Evolutionary conservation across 2,113 vertebrate genomes (phyloP), one percentile per base, ranked within the genome.

Genomic region (Monopterus albus): DNA sequence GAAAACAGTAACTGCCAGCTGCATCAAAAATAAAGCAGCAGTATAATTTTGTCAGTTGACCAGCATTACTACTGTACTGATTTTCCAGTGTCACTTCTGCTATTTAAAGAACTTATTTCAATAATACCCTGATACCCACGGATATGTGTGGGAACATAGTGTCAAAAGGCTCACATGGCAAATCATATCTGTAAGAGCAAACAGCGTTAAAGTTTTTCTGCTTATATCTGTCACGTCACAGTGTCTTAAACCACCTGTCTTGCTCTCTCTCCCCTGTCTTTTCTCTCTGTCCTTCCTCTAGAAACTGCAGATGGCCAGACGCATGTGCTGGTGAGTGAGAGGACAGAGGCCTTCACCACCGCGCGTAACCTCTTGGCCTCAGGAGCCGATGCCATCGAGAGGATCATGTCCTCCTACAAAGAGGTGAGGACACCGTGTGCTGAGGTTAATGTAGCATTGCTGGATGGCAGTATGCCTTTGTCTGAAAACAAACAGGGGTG

Each of bases 361-460:
- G 98, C 98, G n/a, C 93, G 98, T 10, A 99, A 99, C 87, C 92
- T 99, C 31, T 51, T 99, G 84, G 94, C 95, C 42, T 96, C 98
- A 11, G 98, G 95, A 68, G 98, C 96, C 0, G 97, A 99, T 40
- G 98, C 98, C 81, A 98, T 98, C 80, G 98, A 99, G 89, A 95
- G 98, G 87, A 99, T 99, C 88, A 99, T 99, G 97, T 99, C 95
- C 65, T 99, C 98, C 7, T 99, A 99, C 87, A 99, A 99, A 95
- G 98, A 99, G 97, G 80, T 63, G 46, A 63, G 59, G 21, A 61
- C 2, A 11, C 33, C 2, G 29, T 17, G 7, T n/a, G 38, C 35
- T 38, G 17, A 55, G 1, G n/a, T 52, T 5, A 12, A 21, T 21
- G 29, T 21, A 21, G 11, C 31, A 15, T 21, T 21, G 29, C 26